Conservation (phyloP, 2,888 invertebrate species). For the Hermodice carunculata region DNA sequence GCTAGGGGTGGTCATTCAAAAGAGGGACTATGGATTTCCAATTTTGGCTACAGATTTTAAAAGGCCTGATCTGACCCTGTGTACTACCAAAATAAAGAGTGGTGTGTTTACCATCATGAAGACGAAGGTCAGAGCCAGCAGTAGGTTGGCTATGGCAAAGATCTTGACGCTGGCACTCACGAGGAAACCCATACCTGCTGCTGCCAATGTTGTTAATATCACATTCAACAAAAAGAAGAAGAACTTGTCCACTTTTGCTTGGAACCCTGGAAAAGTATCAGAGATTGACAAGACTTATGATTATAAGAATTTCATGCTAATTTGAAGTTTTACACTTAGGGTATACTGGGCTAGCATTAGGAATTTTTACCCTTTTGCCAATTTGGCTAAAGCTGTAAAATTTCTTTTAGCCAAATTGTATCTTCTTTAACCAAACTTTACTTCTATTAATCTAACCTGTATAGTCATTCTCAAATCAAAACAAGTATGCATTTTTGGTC, state of each 20-base stretch:
- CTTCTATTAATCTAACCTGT: too few relatives aligned
- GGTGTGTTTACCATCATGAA: slow-evolving; percentile 64
- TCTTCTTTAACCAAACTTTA: too few relatives aligned
- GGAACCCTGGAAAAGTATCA: slow-evolving; percentile 29
- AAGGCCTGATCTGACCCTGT: too few relatives aligned
- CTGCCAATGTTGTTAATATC: slow-evolving; percentile 60
- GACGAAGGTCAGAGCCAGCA: slow-evolving; percentile 63
- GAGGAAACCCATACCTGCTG: slow-evolving; percentile 61
- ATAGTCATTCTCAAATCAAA: too few relatives aligned
- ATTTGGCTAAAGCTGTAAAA: too few relatives aligned
- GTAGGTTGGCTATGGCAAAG: slow-evolving; percentile 64
- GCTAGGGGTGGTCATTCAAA: too few relatives aligned
- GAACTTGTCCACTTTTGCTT: slow-evolving; percentile 51
- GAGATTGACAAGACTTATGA: background rate
- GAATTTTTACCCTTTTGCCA: too few relatives aligned
- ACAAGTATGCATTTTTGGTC: too few relatives aligned
- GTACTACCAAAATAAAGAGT: too few relatives aligned
- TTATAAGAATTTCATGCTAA: background rate
- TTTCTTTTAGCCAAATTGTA: too few relatives aligned
- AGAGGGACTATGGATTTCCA: too few relatives aligned
- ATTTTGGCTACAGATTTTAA: too few relatives aligned
- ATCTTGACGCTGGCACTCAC: slow-evolving; percentile 61
- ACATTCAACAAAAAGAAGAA: slow-evolving; percentile 61
- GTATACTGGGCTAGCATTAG: background rate
- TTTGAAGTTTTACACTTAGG: background rate